These are phyloP conservation scores for Dicrurus megarhynchus DNA, from an alignment of 2,113 vertebrate genomes.

Conservation along the genomic window DNA sequence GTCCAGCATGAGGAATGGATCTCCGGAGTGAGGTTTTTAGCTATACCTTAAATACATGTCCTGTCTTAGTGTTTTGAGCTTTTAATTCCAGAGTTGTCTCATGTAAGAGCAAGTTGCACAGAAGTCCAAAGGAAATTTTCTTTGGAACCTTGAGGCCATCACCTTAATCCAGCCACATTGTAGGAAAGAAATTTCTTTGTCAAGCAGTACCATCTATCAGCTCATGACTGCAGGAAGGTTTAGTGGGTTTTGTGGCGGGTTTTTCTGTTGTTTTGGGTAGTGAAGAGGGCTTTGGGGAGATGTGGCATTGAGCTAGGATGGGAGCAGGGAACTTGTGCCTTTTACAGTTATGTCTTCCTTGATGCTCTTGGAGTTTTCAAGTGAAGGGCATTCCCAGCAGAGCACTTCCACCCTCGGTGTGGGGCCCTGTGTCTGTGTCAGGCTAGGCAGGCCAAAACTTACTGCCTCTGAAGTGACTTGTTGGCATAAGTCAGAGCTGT, in stretches of 20 bases:
- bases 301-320: not conserved
- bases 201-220: not conserved
- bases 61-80: not conserved
- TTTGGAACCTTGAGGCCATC: not conserved
- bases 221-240: not conserved
- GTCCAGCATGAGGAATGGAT: not conserved
- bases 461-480: not conserved
- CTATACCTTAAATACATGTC: not conserved
- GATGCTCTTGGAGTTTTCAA: not conserved
- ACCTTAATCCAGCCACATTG: not conserved
- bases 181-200: not conserved
- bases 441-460: not conserved
- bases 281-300: not conserved
- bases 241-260: not conserved
- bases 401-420: not conserved
- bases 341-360: not conserved
- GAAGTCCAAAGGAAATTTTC: not conserved
- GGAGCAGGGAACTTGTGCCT: rapidly evolving
- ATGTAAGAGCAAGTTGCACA: not conserved
- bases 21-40: not conserved
- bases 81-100: not conserved
- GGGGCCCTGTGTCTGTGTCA: not conserved
- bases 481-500: not conserved
- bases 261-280: not conserved
- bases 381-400: not conserved